Evolutionary conservation across 2,113 vertebrate genomes (phyloP).

Genomic region (Neopipo cinnamomea): DNA sequence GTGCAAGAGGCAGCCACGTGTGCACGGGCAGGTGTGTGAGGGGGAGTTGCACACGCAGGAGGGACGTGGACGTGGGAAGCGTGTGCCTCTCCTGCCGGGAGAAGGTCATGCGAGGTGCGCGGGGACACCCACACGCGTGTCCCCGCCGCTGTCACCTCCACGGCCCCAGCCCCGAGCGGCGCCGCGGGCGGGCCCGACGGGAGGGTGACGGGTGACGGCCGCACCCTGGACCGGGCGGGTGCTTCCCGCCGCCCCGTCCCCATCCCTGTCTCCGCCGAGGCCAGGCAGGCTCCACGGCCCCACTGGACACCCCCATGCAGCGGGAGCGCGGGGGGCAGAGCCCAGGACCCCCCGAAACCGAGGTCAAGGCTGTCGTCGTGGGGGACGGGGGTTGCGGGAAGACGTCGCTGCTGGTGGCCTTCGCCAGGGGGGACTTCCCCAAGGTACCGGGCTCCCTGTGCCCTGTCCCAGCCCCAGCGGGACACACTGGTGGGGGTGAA

Average conservation of each 20-base stretch:
- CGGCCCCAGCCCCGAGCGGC: neutral
- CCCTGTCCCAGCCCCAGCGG: neutral
- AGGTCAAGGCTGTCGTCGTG: conserved; percentile 70
- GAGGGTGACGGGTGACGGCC: neutral
- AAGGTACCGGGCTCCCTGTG: conserved; percentile 21
- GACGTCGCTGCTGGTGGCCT: conserved; percentile 73
- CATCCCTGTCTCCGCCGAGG: neutral
- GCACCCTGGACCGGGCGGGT: neutral
- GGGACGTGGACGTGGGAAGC: neutral
- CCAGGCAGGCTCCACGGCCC: neutral
- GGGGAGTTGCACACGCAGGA: neutral
- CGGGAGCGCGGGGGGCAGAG: neutral
- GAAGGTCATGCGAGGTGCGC: neutral
- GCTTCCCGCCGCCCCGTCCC: neutral
- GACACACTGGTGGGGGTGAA: accelerated
- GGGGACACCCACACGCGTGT: neutral
- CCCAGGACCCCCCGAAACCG: neutral
- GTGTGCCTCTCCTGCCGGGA: neutral
- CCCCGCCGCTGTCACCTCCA: neutral
- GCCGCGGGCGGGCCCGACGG: neutral
- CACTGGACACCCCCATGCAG: neutral
- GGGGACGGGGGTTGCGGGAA: conserved; percentile 79
- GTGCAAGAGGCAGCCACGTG: neutral
- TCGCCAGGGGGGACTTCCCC: conserved; percentile 65
- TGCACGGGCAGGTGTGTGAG: accelerated